Evolutionary conservation across 2,888 invertebrate species (phyloP), one percentile per base, ranked within the genome.

Genomic region (Rapana venosa): DNA sequence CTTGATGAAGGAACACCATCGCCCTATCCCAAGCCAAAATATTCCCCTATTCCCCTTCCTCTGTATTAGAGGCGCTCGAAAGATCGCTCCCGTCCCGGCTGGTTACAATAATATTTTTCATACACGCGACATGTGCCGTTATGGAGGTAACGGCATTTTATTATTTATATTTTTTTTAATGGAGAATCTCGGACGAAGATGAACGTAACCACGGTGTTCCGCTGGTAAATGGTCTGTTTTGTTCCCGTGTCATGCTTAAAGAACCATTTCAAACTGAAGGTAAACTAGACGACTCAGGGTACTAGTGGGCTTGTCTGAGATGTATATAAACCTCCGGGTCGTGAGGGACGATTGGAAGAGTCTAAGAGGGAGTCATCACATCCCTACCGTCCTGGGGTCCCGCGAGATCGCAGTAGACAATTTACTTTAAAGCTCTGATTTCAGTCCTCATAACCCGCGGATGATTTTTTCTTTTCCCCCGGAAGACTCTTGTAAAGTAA

Each of bases 241-340:
- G 13, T 36, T 56, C 84, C 84, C 58, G 26, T 84, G 84, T 84
- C 84, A n/a, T 84, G 6, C 1, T 84, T 84, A 56, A 84, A n/a
- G n/a, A 36, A 84, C 5, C 22, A 84, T 84, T 20, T 84, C 56
- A 2, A 56, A n/a, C n/a, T 58, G 26, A 26, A 84, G 36, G 22
- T 58, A n/a, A 56, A 84, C 36, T 83, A 47, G 20, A 2, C 83
- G 36, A 83, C 84, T 84, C 58, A 84, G n/a, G 6, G 84, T 32
- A 32, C 32, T 32, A 32, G 30, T 30, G 26, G 77, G 77, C 26
- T 77, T 77, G 0, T 32, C 77, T 32, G 32, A 77, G 32, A 77
- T 77, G 15, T 77, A 32, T 30, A 32, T 32, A 30, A 15, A 77
- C 77, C 26, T 77, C 0, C 17, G 13, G 61, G 6, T 77, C 32